phyloP scores from a whole-genome alignment of 2,797 vertebrate species.

The Chiloscyllium punctatum region DNA sequence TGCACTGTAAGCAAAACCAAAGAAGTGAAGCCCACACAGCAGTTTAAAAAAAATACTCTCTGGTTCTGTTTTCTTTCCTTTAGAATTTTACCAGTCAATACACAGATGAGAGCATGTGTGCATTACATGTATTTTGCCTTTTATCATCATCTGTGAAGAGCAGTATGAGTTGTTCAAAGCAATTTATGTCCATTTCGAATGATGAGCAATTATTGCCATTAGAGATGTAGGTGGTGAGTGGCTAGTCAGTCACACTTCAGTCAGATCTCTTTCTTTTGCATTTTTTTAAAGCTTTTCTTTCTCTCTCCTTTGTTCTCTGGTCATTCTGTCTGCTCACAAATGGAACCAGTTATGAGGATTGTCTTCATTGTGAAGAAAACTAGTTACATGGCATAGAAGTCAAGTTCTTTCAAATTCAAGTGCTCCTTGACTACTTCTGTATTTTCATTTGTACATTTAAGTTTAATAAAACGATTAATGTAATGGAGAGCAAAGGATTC shows the following conservation, averaged over 20 bases:
- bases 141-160: background rate
- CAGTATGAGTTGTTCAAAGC: background rate
- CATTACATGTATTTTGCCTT: background rate
- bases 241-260: background rate
- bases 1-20: background rate
- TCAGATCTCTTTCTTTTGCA: background rate
- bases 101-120: background rate
- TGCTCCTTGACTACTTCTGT: too few species aligned
- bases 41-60: background rate
- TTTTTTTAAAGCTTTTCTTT: background rate
- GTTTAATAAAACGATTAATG: too few species aligned
- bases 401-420: too few species aligned
- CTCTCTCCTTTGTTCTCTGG: background rate
- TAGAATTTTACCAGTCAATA: background rate
- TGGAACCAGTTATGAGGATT: too few species aligned
- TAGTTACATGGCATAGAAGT: too few species aligned
- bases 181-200: background rate
- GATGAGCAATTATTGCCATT: background rate
- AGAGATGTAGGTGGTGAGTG: background rate
- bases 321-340: too few species aligned
- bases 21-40: too few species aligned
- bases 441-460: background rate
- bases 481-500: background rate
- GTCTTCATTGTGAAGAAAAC: background rate
- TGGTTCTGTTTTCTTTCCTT: background rate